Evolutionary conservation across 1,140 invertebrate species (phyloP).

Genomic region (Venustaconcha ellipsiformis): DNA sequence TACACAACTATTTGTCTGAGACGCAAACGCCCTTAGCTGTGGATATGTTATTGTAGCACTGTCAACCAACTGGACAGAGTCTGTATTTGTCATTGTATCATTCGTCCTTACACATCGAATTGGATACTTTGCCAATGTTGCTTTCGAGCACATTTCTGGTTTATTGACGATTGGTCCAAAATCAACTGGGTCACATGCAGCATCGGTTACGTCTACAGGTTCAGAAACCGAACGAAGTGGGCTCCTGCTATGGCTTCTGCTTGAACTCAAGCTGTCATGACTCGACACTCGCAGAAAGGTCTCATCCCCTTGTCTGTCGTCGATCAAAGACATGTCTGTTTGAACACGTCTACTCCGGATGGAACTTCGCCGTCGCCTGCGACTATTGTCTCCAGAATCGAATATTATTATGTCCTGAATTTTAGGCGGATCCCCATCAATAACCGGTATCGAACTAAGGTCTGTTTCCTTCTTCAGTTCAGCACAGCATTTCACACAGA

Average conservation of each 20-base stretch:
- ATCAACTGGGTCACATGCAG: conserved; percentile 37
- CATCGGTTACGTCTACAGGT: conserved; percentile 19
- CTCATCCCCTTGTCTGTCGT: conserved; percentile 28
- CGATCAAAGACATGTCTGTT: conserved; percentile 49
- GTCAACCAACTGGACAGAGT: conserved; percentile 9
- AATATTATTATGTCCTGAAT: conserved; percentile 44
- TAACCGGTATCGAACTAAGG: conserved; percentile 21
- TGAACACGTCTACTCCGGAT: conserved; percentile 59
- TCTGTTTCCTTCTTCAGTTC: conserved; percentile 35
- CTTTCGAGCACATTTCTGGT: conserved; percentile 21
- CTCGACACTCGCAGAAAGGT: conserved; percentile 5
- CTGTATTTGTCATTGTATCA: conserved; percentile 31
- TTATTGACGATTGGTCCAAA: conserved; percentile 9
- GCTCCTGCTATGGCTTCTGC: conserved; percentile 26
- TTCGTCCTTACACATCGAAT: conserved; percentile 14
- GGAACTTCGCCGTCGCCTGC: conserved; percentile 35
- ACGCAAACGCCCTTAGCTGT: conserved; percentile 26
- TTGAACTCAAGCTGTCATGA: conserved; percentile 27
- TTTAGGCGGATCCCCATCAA: conserved; percentile 33
- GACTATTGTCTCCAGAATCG: conserved; percentile 28
- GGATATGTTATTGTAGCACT: conserved; percentile 35
- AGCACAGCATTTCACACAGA: conserved; percentile 45
- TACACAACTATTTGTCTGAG: conserved; percentile 40
- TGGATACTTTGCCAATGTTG: conserved; percentile 27
- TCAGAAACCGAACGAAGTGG: conserved; percentile 31